Evolutionary conservation across 2,113 vertebrate species (phyloP).

Genomic region (Sapayoa aenigma): DNA sequence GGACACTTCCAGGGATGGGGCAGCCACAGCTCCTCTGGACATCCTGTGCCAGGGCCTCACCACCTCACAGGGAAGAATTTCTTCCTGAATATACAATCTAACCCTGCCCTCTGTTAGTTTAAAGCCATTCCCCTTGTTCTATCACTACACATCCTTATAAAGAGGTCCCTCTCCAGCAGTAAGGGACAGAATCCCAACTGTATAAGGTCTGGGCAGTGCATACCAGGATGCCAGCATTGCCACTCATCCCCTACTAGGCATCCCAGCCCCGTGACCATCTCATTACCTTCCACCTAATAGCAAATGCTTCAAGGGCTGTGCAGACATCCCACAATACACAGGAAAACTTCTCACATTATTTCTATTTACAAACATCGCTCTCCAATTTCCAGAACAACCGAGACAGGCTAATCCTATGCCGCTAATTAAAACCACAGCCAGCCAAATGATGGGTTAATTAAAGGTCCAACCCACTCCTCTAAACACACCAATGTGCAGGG

Average conservation of each 20-base stretch:
- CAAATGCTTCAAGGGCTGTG: rapidly evolving
- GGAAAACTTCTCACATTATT: background rate
- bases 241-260: rapidly evolving
- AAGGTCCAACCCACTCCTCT: background rate
- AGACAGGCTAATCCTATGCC: background rate
- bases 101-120: background rate
- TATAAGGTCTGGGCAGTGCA: rapidly evolving
- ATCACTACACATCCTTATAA: background rate
- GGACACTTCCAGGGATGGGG: background rate
- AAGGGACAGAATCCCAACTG: background rate
- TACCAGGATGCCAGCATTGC: no score
- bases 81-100: background rate
- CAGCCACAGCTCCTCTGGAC: background rate
- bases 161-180: background rate
- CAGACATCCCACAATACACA: rapidly evolving
- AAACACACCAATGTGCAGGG: background rate
- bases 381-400: background rate
- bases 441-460: background rate
- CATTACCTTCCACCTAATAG: background rate
- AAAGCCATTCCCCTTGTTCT: background rate
- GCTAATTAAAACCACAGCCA: background rate
- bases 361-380: background rate
- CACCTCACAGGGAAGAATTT: background rate
- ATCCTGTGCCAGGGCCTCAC: rapidly evolving
- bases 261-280: background rate